phyloP scores from a whole-genome alignment of 2,888 invertebrate species.

The Drosophila meridiana region DNA sequence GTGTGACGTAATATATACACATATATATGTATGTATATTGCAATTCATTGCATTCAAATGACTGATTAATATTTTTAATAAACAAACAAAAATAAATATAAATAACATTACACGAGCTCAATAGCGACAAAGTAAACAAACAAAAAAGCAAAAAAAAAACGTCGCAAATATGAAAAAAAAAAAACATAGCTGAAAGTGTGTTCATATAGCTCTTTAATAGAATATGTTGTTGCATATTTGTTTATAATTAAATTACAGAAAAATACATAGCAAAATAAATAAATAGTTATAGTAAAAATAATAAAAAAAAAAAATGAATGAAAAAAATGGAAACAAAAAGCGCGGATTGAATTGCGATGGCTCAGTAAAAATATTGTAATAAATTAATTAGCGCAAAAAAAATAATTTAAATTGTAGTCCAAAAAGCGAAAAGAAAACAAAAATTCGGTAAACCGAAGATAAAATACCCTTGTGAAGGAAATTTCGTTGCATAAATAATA shows the following conservation, averaged over 20 bases:
- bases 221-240: conserved; percentile 67
- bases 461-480: neutral
- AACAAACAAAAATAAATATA: conserved; percentile 57
- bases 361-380: conserved; percentile 70
- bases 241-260: conserved; percentile 71
- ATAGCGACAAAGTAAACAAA: conserved; percentile 20
- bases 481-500: neutral
- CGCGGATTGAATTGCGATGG: neutral
- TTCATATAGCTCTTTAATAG: conserved; percentile 44
- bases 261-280: conserved; percentile 32
- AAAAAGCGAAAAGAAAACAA: conserved; percentile 11
- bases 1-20: conserved; percentile 5
- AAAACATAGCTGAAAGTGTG: conserved; percentile 51
- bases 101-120: conserved; percentile 36
- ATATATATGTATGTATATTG: conserved; percentile 36
- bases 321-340: conserved; percentile 7
- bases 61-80: conserved; percentile 83
- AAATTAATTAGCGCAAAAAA: conserved; percentile 73
- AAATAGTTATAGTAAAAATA: conserved; percentile 20
- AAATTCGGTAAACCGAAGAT: neutral
- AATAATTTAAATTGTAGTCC: conserved; percentile 54
- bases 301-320: neutral
- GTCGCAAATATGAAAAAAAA: conserved; percentile 24
- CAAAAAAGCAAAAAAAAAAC: neutral
- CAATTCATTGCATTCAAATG: conserved; percentile 82